phyloP scores from a whole-genome alignment of 2,797 vertebrate species.

The Coccyzus lansbergi region DNA sequence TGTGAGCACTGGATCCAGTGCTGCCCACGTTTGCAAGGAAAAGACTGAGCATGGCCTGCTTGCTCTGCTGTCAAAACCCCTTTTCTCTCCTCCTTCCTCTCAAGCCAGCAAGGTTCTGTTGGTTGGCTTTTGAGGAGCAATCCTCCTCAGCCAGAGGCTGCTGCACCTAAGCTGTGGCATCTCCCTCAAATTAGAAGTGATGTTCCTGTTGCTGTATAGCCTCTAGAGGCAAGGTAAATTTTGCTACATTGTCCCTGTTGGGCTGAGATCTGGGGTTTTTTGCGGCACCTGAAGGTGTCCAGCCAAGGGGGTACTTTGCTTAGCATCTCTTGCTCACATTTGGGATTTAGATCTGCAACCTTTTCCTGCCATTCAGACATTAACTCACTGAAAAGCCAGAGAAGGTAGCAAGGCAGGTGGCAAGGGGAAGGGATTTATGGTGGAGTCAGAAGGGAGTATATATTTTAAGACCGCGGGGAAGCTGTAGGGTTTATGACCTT shows the following conservation, averaged over 20 bases:
- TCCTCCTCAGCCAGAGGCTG: background rate
- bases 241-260: background rate
- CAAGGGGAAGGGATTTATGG: slow-evolving; percentile 23
- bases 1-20: background rate
- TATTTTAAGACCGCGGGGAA: slow-evolving; percentile 47
- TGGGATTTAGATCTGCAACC: slow-evolving; percentile 2
- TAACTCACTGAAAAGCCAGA: slow-evolving; percentile 13
- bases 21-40: background rate
- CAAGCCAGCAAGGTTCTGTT: background rate
- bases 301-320: background rate
- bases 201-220: background rate
- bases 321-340: background rate
- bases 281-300: background rate
- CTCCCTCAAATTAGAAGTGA: background rate
- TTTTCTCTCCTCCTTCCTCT: background rate
- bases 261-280: background rate
- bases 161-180: background rate
- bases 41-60: background rate
- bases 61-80: background rate
- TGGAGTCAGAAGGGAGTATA: slow-evolving; percentile 17
- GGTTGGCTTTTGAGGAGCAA: background rate
- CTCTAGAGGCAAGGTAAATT: background rate
- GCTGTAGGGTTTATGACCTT: slow-evolving; percentile 37
- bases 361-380: slow-evolving; percentile 31
- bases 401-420: slow-evolving; percentile 35